Base-by-base conservation (phyloP, 2,888 invertebrate species). In the Dolomedes plantarius region DNA sequence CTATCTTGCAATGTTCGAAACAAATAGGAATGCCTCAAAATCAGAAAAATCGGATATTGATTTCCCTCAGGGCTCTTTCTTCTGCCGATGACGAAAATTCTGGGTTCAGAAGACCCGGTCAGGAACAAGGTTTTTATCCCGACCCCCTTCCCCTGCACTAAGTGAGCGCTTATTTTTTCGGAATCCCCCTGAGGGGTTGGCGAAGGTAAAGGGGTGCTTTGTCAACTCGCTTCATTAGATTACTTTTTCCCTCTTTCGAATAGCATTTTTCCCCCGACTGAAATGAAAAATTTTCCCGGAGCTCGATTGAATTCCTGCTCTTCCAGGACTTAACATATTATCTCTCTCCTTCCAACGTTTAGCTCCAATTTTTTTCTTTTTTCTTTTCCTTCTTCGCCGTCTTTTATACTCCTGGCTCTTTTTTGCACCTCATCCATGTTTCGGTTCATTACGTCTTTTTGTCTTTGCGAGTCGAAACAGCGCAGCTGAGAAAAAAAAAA, bases 271-370 rank as follows among this genome's bases (percentile, higher is more conserved):
- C 41, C 16, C 41, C 46, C 1, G 6, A 3, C 9, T 16, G 16
- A 46, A 46, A 46, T 46, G 41, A 46, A 46, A 46, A 46, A 46
- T 46, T n/a, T n/a, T 46, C 16, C 41, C 41, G 41, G 41, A 46
- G 16, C 41, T 46, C 41, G 41, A 46, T 46, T 46, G 41, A 46
- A 46, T 46, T 46, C 41, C 41, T 36, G 36, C 6, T n/a, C n/a
- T 36, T 36, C 36, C 36, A 36, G 11, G 36, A 11, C 36, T 36
- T 36, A 5, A 36, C 11, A 36, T 36, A 36, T 36, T 36, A 36
- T 36, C 36, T 36, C 36, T 36, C 36, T 36, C 11, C 36, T 36
- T 36, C 36, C 36, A 7, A 7, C 11, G 36, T 11, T n/a, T n/a
- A n/a, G n/a, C n/a, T n/a, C n/a, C n/a, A n/a, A n/a, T 46, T 16